A percentile compares a stretch with the other conserved stretches of the same genome.
Conservation (phyloP, 2,888 invertebrate genomes). For the Drosophila fulvimacula region DNA sequence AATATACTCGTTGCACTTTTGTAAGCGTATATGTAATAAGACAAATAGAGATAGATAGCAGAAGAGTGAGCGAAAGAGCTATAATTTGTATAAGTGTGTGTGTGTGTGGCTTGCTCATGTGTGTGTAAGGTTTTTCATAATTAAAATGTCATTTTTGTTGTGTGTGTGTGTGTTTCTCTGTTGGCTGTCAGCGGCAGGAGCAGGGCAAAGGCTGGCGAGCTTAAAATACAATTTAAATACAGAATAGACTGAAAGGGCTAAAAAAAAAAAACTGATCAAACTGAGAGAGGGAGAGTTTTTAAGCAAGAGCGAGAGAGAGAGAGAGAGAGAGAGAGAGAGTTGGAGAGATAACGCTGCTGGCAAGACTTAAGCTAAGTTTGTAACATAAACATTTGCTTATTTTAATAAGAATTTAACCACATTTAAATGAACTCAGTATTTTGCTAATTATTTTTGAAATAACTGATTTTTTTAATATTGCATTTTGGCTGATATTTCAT, state of each 20-base stretch:
- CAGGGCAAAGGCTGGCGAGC: neutral
- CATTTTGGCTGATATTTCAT: neutral
- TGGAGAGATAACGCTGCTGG: fast-evolving
- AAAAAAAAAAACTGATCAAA: neutral
- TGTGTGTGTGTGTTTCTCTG: neutral
- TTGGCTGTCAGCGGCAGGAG: slow-evolving; percentile 6
- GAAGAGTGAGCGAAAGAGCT: neutral
- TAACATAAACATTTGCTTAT: neutral
- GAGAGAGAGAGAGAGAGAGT: neutral
- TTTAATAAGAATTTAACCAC: neutral
- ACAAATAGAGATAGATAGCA: neutral
- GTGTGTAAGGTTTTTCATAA: slow-evolving; percentile 12
- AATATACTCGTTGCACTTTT: neutral
- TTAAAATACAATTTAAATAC: slow-evolving; percentile 13
- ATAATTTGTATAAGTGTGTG: neutral
- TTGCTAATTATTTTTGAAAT: no score
- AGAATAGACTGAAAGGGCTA: neutral
- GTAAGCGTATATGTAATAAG: neutral
- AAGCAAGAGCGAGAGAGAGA: neutral
- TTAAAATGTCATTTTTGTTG: slow-evolving; percentile 22
- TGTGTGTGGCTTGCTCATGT: neutral
- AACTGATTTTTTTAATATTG: no score
- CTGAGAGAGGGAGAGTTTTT: neutral
- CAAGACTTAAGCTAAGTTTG: neutral
- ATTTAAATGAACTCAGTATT: neutral